Conservation (phyloP, 2,113 vertebrate genomes). For the Malurus cyaneus region DNA sequence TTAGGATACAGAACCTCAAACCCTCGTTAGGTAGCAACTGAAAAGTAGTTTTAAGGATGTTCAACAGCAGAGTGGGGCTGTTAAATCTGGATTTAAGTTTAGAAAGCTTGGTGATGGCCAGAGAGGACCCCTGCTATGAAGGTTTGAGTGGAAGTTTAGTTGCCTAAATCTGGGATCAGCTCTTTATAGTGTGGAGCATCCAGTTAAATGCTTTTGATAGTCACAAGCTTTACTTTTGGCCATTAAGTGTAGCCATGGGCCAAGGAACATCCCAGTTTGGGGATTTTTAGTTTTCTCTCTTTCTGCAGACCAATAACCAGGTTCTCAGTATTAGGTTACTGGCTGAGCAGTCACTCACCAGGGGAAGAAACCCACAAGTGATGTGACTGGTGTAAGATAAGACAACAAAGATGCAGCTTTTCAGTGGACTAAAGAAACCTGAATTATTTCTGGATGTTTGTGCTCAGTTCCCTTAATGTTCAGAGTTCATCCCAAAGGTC, state of each 20-base stretch:
- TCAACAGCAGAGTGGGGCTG: not conserved
- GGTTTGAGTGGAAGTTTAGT: not conserved
- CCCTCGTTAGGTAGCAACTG: not conserved
- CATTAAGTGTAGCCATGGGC: not conserved
- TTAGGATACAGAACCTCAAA: not conserved
- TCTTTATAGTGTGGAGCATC: not conserved
- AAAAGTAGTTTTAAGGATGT: not conserved
- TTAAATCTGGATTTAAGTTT: not conserved
- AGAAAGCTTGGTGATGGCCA: not conserved
- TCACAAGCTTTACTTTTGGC: not conserved
- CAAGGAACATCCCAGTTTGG: rapidly evolving
- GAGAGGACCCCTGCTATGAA: not conserved
- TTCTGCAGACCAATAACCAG: not conserved
- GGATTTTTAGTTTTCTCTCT: not conserved
- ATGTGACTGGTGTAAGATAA: not conserved
- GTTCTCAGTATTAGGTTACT: not conserved
- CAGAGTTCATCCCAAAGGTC: not conserved
- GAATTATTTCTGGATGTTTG: not conserved
- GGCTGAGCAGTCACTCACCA: not conserved
- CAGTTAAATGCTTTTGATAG: not conserved
- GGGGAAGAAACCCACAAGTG: not conserved
- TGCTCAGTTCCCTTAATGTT: not conserved
- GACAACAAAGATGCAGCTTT: not conserved
- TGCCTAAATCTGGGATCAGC: not conserved
- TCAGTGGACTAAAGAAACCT: not conserved